Evolutionary conservation across 2,113 vertebrate species (phyloP), one percentile per base, ranked within the genome.

Genomic region (Corythoichthys intestinalis): DNA sequence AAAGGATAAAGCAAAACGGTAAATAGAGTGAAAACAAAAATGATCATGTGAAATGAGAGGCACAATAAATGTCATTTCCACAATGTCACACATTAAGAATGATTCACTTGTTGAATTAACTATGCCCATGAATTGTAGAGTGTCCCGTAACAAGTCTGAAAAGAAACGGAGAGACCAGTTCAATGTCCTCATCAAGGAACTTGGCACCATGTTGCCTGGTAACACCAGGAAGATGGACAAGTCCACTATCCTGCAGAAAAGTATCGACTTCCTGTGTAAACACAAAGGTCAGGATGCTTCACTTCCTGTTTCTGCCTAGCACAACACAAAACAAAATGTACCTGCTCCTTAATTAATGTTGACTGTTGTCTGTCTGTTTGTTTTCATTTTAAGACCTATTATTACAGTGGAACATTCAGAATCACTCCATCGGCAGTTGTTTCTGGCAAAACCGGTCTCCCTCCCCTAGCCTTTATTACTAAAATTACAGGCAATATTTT

Each of bases 161-260:
- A 99, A 99, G 92, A 98, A 97, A 82, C 93, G 97, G 64, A 92
- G 97, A 91, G 97, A 99, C 93, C 97, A 99, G 74, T 99, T 99
- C 92, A 99, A 99, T 95, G 94, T 98, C 49, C 97, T 99, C 87
- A 98, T 99, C 93, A 99, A 99, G 89, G 97, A 99, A 75, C 90
- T 99, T 79, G 95, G 97, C 80, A 97, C 96, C 76, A 99, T 99
- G 97, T 94, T 99, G 88, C 97, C 97, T 41, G 96, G 97, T 70
- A 98, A 97, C 90, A 94, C 94, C 83, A 94, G 97, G 84, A 99
- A 98, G 90, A 98, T 99, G 96, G 97, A 99, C 91, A 99, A 99
- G 84, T 98, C 97, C 80, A 98, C 97, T 78, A 96, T 99, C 82
- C 88, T 99, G 71, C 97, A 99, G 90, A 98, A 98, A 87, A 99